A percentile compares a stretch with the other conserved stretches of the same genome.
Conservation (phyloP, 2,797 vertebrate species). For the Sebastes elongatus region DNA sequence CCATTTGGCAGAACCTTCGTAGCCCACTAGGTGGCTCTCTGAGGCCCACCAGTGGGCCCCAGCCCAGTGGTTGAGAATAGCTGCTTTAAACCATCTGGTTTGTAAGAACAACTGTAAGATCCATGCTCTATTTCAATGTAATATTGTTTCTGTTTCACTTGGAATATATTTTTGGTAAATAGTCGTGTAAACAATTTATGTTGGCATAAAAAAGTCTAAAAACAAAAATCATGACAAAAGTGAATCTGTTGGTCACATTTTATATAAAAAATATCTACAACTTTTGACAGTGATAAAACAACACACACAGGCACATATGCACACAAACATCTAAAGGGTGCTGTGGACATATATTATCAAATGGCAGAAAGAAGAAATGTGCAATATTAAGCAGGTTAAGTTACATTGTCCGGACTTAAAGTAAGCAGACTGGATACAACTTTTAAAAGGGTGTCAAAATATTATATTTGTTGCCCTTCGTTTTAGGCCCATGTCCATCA, state of each 20-base stretch:
- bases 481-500: not conserved
- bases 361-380: not conserved
- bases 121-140: too few species aligned
- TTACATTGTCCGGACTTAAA: slow-evolving; percentile 1
- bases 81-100: too few species aligned
- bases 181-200: too few species aligned
- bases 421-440: not conserved
- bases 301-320: not conserved
- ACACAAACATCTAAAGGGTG: not conserved
- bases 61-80: too few species aligned
- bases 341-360: not conserved
- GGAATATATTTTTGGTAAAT: too few species aligned
- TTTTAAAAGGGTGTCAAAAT: not conserved
- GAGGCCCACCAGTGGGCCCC: too few species aligned
- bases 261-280: slow-evolving; percentile 43
- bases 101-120: too few species aligned
- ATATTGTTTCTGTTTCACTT: too few species aligned
- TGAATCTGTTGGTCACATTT: slow-evolving; percentile 4
- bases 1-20: too few species aligned
- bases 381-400: slow-evolving; percentile 12
- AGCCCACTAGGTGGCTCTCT: too few species aligned
- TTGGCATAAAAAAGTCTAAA: too few species aligned
- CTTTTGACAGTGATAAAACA: slow-evolving; percentile 13
- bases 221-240: not conserved
- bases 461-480: not conserved